phyloP scores from a whole-genome alignment of 2,113 vertebrate genomes.

The Casuarius casuarius region DNA sequence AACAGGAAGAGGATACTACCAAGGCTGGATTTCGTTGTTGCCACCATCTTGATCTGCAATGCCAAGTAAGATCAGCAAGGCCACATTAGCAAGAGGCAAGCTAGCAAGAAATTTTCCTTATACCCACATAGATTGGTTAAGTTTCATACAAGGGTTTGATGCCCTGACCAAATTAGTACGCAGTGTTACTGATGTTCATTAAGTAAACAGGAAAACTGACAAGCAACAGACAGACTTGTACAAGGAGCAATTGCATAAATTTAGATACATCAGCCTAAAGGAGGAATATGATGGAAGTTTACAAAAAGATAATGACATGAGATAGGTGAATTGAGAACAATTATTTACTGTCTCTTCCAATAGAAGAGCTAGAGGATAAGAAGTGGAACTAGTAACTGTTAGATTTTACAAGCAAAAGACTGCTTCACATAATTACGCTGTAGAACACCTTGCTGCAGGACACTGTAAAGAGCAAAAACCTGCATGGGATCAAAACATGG shows the following conservation, averaged over 20 bases:
- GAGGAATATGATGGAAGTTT: not conserved
- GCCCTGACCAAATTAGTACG: not conserved
- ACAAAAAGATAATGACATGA: not conserved
- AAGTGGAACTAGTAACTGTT: not conserved
- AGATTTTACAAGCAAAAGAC: not conserved
- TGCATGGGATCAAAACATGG: not conserved
- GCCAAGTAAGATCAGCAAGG: not conserved
- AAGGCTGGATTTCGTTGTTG: no score
- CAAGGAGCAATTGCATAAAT: rapidly evolving
- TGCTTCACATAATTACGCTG: not conserved
- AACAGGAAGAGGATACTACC: not conserved
- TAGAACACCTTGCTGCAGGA: not conserved
- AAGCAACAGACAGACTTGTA: not conserved
- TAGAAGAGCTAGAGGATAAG: not conserved
- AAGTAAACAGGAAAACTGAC: not conserved
- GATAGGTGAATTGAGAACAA: not conserved
- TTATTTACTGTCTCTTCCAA: not conserved
- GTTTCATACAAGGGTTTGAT: not conserved
- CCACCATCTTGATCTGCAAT: no score
- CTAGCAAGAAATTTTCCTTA: not conserved
- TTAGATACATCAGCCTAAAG: not conserved
- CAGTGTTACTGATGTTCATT: not conserved
- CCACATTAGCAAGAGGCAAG: not conserved
- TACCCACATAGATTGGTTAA: rapidly evolving
- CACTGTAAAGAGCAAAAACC: not conserved